Evolutionary conservation across 2,797 vertebrate genomes (phyloP).

Genomic region (Echeneis naucrates): DNA sequence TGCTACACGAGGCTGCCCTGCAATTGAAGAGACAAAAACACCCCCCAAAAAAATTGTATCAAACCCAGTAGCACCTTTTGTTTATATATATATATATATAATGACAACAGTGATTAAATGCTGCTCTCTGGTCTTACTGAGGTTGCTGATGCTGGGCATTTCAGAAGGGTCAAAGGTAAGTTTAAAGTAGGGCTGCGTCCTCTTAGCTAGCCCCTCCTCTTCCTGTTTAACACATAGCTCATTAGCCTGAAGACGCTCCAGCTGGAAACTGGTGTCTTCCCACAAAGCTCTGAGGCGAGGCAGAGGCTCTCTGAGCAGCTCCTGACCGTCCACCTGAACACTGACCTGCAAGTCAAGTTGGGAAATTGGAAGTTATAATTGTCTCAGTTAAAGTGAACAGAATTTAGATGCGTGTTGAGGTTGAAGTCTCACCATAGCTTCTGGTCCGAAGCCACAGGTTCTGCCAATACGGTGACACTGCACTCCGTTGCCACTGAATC

Average conservation of each 20-base stretch:
- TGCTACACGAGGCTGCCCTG: slow-evolving; percentile 84
- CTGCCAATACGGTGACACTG: slow-evolving; percentile 84
- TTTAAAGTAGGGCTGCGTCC: slow-evolving; percentile 85
- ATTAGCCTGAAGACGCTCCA: slow-evolving; percentile 90
- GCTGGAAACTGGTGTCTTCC: slow-evolving; percentile 93
- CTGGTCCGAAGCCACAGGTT: slow-evolving; percentile 85
- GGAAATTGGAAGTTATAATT: background rate
- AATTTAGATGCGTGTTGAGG: background rate
- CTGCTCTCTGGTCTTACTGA: slow-evolving; percentile 73
- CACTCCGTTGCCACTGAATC: slow-evolving; percentile 83
- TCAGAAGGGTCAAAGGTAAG: slow-evolving; percentile 86
- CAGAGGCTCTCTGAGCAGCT: slow-evolving; percentile 84
- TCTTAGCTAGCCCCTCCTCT: slow-evolving; percentile 82
- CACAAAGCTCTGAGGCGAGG: slow-evolving; percentile 86
- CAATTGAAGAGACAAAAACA: slow-evolving; percentile 57
- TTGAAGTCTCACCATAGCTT: slow-evolving; percentile 82
- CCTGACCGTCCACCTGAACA: slow-evolving; percentile 81
- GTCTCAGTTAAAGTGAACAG: background rate
- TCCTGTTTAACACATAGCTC: slow-evolving; percentile 87
- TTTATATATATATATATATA: too few relatives aligned
- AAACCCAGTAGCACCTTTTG: too few relatives aligned
- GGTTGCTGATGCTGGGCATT: slow-evolving; percentile 60
- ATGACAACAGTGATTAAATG: background rate
- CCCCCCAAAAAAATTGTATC: background rate
- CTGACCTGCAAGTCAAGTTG: slow-evolving; percentile 76